Percentiles rank a stretch among this genome's conserved stretches.
phyloP scores from a whole-genome alignment of 2,888 invertebrate genomes.

The Tridacna crocea region DNA sequence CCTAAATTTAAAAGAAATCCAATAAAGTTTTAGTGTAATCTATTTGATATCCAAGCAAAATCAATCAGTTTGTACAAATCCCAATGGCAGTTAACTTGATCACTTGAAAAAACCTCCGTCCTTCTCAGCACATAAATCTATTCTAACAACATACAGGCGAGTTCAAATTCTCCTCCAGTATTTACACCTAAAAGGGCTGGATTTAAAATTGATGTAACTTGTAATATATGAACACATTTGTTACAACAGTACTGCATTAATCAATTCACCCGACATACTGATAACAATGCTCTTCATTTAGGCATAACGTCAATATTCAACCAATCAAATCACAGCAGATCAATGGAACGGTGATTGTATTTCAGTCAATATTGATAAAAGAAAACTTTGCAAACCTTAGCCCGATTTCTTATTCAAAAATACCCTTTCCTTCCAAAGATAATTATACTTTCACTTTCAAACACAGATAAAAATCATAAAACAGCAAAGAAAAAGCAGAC shows the following conservation, averaged over 20 bases:
- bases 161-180: constrained; percentile 15
- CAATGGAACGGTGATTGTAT: constrained; percentile 59
- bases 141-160: constrained; percentile 31
- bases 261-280: constrained; percentile 37
- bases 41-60: neutral
- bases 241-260: constrained; percentile 38
- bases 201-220: neutral
- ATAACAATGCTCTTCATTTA: constrained; percentile 62
- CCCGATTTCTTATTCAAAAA: constrained; percentile 10
- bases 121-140: constrained; percentile 35
- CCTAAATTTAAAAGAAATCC: neutral
- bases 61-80: neutral
- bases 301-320: constrained; percentile 52
- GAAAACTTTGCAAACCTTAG: constrained; percentile 43
- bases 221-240: neutral
- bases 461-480: too few species aligned
- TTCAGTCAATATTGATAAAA: constrained; percentile 55
- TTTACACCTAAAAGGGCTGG: constrained; percentile 6
- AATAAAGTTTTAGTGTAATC: neutral
- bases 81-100: neutral
- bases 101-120: constrained; percentile 29
- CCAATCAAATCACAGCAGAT: constrained; percentile 60
- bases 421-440: neutral
- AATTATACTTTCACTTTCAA: too few species aligned
- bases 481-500: too few species aligned